A percentile compares a stretch with the other conserved stretches of the same genome.
Evolutionary conservation across 64 coral and sea anemone genomes (phyloP).

Genomic region (Stylophora pistillata): DNA sequence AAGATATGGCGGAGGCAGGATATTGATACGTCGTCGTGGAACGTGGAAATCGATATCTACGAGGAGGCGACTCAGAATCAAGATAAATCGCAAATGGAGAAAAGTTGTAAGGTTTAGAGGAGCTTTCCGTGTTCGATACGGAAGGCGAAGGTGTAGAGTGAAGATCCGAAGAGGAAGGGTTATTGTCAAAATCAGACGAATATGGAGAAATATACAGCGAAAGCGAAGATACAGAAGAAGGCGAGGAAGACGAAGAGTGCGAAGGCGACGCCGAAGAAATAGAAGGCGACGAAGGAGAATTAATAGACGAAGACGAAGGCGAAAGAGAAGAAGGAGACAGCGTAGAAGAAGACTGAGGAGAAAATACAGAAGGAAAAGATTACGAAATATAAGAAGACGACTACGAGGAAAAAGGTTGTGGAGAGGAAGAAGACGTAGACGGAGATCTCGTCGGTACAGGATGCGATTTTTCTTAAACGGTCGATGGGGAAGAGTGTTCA

Average conservation of each 20-base stretch:
- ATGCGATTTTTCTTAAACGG: not conserved
- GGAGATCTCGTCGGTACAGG: not conserved
- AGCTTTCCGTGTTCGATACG: conserved; percentile 6
- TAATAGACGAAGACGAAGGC: conserved; percentile 8
- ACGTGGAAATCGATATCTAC: not conserved
- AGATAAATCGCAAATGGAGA: not conserved
- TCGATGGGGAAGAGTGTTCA: not conserved
- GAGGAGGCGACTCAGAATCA: not conserved
- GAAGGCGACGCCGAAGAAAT: not conserved
- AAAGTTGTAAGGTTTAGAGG: not conserved
- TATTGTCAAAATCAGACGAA: not conserved
- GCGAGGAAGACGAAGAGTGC: not conserved
- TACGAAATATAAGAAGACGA: not conserved
- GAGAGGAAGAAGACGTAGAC: not conserved
- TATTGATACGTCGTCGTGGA: not conserved
- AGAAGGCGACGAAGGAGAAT: conserved; percentile 26
- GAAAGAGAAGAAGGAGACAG: not conserved
- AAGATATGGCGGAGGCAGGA: not conserved
- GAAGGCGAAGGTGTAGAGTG: not conserved
- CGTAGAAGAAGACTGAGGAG: conserved; percentile 20
- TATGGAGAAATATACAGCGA: not conserved
- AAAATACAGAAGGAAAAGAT: not conserved
- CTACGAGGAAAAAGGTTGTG: not conserved
- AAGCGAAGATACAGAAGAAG: conserved; percentile 4
- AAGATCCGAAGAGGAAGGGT: not conserved